Evolutionary conservation across 2,797 vertebrate genomes (phyloP).

Genomic region (Xenops minutus): DNA sequence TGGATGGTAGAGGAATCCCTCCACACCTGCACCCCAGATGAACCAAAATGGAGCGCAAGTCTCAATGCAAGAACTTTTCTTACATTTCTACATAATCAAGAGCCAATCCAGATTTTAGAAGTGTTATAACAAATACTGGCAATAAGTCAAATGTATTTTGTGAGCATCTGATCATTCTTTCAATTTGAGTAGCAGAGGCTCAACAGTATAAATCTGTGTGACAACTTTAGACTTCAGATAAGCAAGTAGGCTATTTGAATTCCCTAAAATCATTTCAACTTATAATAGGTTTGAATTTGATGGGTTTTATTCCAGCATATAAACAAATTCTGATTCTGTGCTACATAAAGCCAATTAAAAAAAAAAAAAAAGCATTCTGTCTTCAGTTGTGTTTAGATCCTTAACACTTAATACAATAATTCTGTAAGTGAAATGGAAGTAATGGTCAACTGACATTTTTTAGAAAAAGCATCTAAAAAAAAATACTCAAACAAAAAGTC

Average conservation of each 20-base stretch:
- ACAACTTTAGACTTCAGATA: background rate
- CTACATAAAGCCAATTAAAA: background rate
- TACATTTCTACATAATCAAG: background rate
- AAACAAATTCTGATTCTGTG: background rate
- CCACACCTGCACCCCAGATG: background rate
- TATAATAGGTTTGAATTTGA: background rate
- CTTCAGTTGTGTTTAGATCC: background rate
- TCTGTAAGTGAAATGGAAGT: background rate
- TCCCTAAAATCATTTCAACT: background rate
- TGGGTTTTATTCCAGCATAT: background rate
- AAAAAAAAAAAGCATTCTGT: background rate
- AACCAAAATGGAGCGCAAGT: background rate
- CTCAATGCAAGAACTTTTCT: background rate
- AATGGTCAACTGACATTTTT: background rate
- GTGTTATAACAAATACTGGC: background rate
- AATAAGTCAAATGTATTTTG: background rate
- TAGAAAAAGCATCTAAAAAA: background rate
- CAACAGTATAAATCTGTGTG: background rate
- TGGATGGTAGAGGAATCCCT: background rate
- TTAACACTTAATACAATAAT: background rate
- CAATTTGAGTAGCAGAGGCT: background rate
- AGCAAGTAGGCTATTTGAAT: background rate
- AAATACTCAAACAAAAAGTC: background rate
- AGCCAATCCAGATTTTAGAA: background rate
- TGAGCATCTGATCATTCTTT: background rate